Conservation (phyloP, 2,888 invertebrate genomes). For the Tetragonisca angustula region DNA sequence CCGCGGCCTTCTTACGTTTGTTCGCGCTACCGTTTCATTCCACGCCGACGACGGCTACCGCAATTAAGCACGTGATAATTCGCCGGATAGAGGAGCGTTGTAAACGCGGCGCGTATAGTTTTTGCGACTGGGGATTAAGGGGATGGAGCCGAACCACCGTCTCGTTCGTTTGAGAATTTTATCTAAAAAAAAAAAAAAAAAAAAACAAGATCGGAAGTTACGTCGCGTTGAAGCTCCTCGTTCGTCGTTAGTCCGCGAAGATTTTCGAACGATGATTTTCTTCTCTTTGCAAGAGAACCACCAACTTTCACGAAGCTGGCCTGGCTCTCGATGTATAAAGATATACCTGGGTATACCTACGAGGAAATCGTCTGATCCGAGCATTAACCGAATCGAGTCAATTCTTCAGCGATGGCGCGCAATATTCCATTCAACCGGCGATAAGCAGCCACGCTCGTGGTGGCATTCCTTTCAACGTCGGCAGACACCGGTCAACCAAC, state of each 20-base stretch:
- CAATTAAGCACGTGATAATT: conserved; percentile 14
- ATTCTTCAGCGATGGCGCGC: conserved; percentile 30
- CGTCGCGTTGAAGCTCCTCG: too few relatives aligned
- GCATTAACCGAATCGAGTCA: conserved; percentile 15
- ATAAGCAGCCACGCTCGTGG: conserved; percentile 34
- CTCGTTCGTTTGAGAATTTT: neutral
- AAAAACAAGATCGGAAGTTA: too few relatives aligned
- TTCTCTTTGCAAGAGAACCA: neutral
- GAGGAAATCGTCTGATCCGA: neutral
- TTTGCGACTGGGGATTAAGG: neutral
- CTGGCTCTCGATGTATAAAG: neutral
- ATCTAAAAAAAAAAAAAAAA: too few relatives aligned
- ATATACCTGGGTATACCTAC: neutral
- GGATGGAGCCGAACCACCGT: neutral
- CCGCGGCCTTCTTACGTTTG: conserved; percentile 18
- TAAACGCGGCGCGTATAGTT: neutral
- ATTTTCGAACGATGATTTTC: neutral
- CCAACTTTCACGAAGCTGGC: neutral
- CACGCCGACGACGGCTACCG: conserved; percentile 24
- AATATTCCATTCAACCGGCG: conserved; percentile 45
- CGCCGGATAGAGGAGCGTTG: neutral
- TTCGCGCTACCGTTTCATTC: conserved; percentile 42
- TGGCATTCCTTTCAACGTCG: conserved; percentile 46
- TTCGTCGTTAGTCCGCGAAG: too few relatives aligned
- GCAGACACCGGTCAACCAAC: neutral